Evolutionary conservation across 2,113 vertebrate species (phyloP).

Genomic region (Ammodytes marinus): DNA sequence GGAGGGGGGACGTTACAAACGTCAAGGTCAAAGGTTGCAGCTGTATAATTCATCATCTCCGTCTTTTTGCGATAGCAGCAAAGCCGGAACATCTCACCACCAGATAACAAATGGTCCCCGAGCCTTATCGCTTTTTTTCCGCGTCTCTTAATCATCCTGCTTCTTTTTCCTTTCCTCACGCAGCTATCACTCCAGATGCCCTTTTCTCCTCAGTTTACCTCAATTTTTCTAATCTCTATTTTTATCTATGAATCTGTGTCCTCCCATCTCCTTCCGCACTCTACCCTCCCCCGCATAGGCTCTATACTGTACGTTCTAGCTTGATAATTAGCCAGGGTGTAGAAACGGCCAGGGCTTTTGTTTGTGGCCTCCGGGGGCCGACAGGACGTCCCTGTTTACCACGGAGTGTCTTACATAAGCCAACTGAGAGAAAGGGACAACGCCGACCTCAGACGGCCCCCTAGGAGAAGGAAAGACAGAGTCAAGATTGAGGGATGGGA

Average conservation of each 20-base stretch:
- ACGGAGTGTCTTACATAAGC: constrained; percentile 28
- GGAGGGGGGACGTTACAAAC: constrained; percentile 52
- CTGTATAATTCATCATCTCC: constrained; percentile 66
- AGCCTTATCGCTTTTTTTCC: constrained; percentile 50
- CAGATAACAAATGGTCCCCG: constrained; percentile 47
- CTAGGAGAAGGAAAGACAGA: constrained; percentile 25
- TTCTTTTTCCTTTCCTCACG: constrained; percentile 8
- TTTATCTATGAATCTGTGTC: constrained; percentile 38
- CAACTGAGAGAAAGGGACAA: constrained; percentile 44
- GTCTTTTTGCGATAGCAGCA: constrained; percentile 25
- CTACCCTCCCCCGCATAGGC: background rate
- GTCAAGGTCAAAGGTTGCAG: constrained; percentile 43
- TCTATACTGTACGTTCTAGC: constrained; percentile 40
- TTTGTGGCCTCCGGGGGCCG: constrained; percentile 41
- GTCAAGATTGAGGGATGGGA: constrained; percentile 35
- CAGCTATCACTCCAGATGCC: constrained; percentile 32
- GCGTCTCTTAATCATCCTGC: constrained; percentile 42
- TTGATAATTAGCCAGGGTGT: constrained; percentile 59
- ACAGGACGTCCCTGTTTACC: constrained; percentile 38
- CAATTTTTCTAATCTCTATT: constrained; percentile 21
- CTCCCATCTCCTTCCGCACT: background rate
- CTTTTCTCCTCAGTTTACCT: constrained; percentile 49
- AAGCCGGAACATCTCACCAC: constrained; percentile 23
- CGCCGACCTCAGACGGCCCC: constrained; percentile 49
- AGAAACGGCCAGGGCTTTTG: constrained; percentile 26